Evolutionary conservation across 2,888 invertebrate genomes (phyloP).

Genomic region (Listrodromus nycthemerus): DNA sequence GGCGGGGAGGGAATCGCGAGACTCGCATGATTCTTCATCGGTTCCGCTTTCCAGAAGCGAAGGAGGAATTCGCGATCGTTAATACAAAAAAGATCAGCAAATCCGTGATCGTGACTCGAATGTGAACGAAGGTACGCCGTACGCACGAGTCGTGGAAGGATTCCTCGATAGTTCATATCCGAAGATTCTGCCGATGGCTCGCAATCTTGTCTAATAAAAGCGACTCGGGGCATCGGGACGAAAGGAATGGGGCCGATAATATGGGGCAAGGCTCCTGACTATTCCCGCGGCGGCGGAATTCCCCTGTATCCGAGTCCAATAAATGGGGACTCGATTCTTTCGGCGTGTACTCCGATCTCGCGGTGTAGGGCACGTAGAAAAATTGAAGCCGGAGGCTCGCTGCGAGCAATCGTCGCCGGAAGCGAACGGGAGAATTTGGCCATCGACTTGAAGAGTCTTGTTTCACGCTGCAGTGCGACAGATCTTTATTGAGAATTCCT

Average conservation of each 20-base stretch:
- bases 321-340: neutral
- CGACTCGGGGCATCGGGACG: slow-evolving; percentile 43
- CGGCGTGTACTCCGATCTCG: neutral
- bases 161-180: slow-evolving; percentile 45
- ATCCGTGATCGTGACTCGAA: neutral
- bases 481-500: slow-evolving; percentile 56
- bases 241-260: slow-evolving; percentile 60
- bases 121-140: neutral
- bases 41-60: no score
- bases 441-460: slow-evolving; percentile 2
- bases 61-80: neutral
- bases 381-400: neutral
- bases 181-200: slow-evolving; percentile 37
- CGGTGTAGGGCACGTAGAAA: neutral
- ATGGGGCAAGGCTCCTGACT: neutral
- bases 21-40: no score
- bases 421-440: neutral
- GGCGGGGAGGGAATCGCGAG: no score
- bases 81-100: neutral
- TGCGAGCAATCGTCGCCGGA: neutral
- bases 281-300: neutral
- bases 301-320: slow-evolving; percentile 1
- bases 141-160: slow-evolving; percentile 20
- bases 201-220: slow-evolving; percentile 56
- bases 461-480: neutral